Evolutionary conservation across 2,888 invertebrate species (phyloP).

Genomic region (Eutolmus rufibarbis): DNA sequence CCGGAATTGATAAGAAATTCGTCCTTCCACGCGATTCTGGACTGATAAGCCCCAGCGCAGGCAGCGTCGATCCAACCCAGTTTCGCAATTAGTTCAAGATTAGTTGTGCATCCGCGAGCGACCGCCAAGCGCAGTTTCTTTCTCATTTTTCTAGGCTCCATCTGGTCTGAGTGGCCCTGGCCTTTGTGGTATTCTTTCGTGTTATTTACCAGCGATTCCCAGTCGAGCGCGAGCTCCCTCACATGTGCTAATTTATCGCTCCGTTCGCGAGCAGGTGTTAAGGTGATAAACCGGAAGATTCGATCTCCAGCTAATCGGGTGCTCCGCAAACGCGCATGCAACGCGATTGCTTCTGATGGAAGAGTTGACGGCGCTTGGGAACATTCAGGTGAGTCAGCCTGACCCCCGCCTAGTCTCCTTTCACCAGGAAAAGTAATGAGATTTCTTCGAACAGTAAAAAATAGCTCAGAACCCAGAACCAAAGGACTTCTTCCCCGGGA

Average conservation of each 20-base stretch:
- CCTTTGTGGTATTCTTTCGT: neutral
- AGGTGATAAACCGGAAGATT: neutral
- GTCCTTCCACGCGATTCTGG: neutral
- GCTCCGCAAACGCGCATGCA: neutral
- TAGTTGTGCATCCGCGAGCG: neutral
- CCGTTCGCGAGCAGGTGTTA: neutral
- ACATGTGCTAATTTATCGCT: neutral
- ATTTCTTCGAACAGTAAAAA: neutral
- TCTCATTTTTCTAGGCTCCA: neutral
- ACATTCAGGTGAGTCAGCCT: slow-evolving; percentile 50
- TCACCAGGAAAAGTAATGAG: neutral
- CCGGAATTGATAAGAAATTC: neutral
- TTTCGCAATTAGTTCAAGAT: slow-evolving; percentile 10
- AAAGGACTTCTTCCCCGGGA: neutral
- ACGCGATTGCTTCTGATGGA: slow-evolving; percentile 50
- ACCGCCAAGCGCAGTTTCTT: neutral
- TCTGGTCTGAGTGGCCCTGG: neutral
- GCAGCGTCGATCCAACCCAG: neutral
- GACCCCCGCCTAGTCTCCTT: neutral
- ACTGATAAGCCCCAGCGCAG: neutral
- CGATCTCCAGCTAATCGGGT: neutral
- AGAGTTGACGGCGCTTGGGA: slow-evolving; percentile 54
- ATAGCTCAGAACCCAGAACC: neutral
- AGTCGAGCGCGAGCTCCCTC: neutral
- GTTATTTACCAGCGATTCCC: neutral